These are phyloP conservation scores for Drosophila subquinaria DNA, from an alignment of 2,888 invertebrate genomes.

Conservation along the genomic window DNA sequence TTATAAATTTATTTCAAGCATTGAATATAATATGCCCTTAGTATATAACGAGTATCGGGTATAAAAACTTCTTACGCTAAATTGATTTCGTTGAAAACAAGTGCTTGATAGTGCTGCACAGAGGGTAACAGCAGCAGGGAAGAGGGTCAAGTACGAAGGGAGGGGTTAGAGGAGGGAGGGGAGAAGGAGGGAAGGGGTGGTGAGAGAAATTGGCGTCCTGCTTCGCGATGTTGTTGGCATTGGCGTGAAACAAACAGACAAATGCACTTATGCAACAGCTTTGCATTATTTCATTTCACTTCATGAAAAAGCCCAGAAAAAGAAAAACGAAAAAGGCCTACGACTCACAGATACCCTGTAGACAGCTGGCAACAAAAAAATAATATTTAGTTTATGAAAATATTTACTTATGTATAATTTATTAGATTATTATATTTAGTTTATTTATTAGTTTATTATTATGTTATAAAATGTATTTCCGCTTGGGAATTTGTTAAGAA, in stretches of 20 bases:
- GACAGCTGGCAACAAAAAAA: too few relatives aligned
- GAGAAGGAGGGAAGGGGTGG: not conserved
- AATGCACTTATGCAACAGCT: slow-evolving; percentile 75
- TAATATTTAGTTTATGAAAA: too few relatives aligned
- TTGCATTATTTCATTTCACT: slow-evolving; percentile 50
- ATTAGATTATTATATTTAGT: too few relatives aligned
- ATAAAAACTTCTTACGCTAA: slow-evolving; percentile 66
- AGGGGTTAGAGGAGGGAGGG: not conserved
- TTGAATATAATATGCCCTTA: not conserved
- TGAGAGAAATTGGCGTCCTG: not conserved
- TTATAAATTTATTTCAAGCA: too few relatives aligned
- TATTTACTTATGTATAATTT: too few relatives aligned
- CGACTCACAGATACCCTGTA: not conserved
- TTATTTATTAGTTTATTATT: too few relatives aligned
- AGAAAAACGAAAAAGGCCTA: not conserved
- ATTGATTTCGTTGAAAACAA: slow-evolving; percentile 73
- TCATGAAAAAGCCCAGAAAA: slow-evolving; percentile 45
- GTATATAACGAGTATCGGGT: not conserved
- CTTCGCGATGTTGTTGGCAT: slow-evolving; percentile 16
- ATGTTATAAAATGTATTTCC: too few relatives aligned
- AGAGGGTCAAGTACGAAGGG: not conserved
- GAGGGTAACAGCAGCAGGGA: not conserved
- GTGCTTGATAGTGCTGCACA: slow-evolving; percentile 18
- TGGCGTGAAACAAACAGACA: slow-evolving; percentile 65
- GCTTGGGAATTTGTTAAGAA: too few relatives aligned